phyloP scores from a whole-genome alignment of 1,140 invertebrate genomes.

The Ceratosolen fusciceps region DNA sequence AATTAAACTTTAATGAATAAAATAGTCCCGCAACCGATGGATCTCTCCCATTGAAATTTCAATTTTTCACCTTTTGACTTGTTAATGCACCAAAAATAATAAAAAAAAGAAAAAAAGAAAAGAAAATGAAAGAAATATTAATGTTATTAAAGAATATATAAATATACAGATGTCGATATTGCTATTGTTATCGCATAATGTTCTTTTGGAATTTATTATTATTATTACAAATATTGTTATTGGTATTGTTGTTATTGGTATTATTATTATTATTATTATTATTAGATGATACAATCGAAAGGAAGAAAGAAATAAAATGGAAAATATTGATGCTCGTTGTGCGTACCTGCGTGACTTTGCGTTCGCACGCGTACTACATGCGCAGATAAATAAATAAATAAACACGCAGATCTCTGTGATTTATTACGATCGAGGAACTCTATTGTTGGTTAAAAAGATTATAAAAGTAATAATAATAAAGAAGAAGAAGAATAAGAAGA shows the following conservation, averaged over 20 bases:
- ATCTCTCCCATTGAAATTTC: slow-evolving; percentile 20
- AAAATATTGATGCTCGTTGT: not conserved
- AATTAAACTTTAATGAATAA: slow-evolving; percentile 28
- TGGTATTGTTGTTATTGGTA: too few species aligned
- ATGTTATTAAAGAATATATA: slow-evolving; percentile 42
- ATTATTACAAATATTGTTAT: too few species aligned
- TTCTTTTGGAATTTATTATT: slow-evolving; percentile 37
- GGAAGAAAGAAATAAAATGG: not conserved
- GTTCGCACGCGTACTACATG: not conserved
- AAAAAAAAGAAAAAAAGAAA: slow-evolving; percentile 18
- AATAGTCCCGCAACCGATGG: not conserved
- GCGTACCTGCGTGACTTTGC: not conserved
- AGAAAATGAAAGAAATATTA: slow-evolving; percentile 21
- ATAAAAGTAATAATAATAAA: slow-evolving; percentile 10
- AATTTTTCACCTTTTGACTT: slow-evolving; percentile 48
- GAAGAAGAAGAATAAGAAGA: too few species aligned
- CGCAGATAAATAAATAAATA: not conserved
- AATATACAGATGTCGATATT: too few species aligned
- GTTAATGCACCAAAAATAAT: slow-evolving; percentile 43
- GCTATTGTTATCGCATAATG: slow-evolving; percentile 10
- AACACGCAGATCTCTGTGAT: slow-evolving; percentile 26
- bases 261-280: too few species aligned
- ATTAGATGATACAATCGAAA: not conserved
- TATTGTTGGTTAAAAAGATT: slow-evolving; percentile 25
- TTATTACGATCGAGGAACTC: slow-evolving; percentile 32